Evolutionary conservation across 2,113 vertebrate species (phyloP).

Genomic region (Aleadryas rufinucha): DNA sequence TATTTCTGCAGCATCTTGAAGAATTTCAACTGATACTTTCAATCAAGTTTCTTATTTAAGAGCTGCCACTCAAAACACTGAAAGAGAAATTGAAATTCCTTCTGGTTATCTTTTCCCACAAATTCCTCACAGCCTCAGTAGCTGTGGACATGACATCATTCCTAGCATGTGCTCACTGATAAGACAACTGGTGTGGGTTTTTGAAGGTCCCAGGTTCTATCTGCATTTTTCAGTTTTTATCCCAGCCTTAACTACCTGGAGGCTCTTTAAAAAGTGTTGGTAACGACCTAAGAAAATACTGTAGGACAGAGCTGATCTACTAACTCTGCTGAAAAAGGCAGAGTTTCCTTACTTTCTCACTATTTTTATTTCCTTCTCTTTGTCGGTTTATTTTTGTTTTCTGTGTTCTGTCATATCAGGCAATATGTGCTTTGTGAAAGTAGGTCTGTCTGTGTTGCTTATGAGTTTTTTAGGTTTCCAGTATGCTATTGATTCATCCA

Average conservation of each 20-base stretch:
- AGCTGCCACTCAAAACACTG: neutral
- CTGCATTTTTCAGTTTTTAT: neutral
- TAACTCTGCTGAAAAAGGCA: neutral
- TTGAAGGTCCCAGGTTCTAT: neutral
- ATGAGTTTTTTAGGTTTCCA: neutral
- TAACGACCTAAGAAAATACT: neutral
- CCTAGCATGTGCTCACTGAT: neutral
- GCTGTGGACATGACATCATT: neutral
- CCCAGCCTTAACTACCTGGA: neutral
- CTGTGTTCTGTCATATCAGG: neutral
- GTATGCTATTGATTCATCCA: neutral
- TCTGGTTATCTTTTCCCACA: neutral
- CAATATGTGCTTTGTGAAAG: neutral
- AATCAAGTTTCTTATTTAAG: neutral
- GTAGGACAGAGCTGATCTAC: neutral
- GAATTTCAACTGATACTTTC: neutral
- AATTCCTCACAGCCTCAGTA: neutral
- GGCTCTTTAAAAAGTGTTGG: neutral
- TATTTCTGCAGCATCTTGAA: neutral
- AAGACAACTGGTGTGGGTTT: neutral
- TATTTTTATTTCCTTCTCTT: neutral
- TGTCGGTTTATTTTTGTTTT: conserved; percentile 4
- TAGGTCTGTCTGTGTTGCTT: neutral
- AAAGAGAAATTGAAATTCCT: neutral
- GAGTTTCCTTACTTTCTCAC: neutral